Base-by-base conservation (phyloP, 2,113 vertebrate genomes). In the Gorsachius goisagi region DNA sequence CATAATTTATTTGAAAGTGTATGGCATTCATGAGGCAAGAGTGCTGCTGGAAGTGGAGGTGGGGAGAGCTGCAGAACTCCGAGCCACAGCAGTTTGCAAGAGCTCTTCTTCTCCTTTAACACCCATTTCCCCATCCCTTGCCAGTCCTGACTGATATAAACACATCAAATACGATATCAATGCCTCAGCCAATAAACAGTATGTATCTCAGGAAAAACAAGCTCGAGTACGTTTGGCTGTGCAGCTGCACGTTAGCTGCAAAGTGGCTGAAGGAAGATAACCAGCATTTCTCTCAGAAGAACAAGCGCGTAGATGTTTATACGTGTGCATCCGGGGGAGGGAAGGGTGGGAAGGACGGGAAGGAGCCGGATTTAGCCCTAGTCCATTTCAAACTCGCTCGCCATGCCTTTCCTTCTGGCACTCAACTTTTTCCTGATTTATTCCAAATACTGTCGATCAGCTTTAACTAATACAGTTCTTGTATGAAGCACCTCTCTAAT, bases 1-100 rank as follows among this genome's bases (percentile, higher is more conserved):
- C 99, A 99, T 99, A 99, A 99, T 99, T 99, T 99, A 99, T 99
- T 98, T 98, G 98, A 98, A 98, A 97, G 98, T 98, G 98, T 98
- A 98, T 97, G 98, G 98, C 98, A 97, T 98, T 98, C 98, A 98
- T 96, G 98, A 98, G 97, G 98, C 96, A 80, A 98, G 98, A 97
- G 85, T 95, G 97, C 95, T 88, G 89, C 90, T 95, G 81, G 96
- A 92, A 97, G 87, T n/a, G 62, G 63, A 72, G 55, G 80, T 50
- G 96, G 97, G 93, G 94, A 92, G 88, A 96, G 93, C 71, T 72
- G 91, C n/a, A 63, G 75, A 95, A 88, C 89, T 95, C 97, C 11
- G 2, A 92, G 55, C 60, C 58, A 69, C 62, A 79, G 95, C 88
- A 83, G 89, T 89, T 85, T 95, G 73, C 71, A 81, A 73, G 76